Percentiles rank a stretch among this genome's conserved stretches.
These are phyloP conservation scores for Palythoa caribaeorum DNA, from an alignment of 92 coral and sea anemone species.

Conservation along the genomic window DNA sequence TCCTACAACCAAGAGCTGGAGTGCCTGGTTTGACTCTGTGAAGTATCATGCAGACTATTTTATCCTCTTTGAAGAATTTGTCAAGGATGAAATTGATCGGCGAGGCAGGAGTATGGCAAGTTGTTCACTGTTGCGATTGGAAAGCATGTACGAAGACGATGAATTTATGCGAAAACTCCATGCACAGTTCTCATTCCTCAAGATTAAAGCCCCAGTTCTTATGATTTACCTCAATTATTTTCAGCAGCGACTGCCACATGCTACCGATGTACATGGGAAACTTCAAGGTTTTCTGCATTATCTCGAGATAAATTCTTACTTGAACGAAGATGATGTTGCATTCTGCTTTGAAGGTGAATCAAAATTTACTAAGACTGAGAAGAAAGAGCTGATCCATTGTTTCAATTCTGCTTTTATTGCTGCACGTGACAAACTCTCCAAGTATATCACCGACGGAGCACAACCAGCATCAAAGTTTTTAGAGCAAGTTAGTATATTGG, in stretches of 20 bases:
- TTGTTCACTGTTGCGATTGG: too few relatives aligned
- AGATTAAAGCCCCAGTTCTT: too few relatives aligned
- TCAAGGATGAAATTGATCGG: too few relatives aligned
- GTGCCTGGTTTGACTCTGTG: conserved; percentile 69
- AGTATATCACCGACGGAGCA: conserved; percentile 22
- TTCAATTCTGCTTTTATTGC: conserved; percentile 26
- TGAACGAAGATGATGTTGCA: conserved; percentile 31
- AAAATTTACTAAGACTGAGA: conserved; percentile 3
- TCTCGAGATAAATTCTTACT: conserved; percentile 21
- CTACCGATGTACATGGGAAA: too few relatives aligned
- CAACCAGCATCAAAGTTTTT: conserved; percentile 35
- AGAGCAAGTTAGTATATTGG: background rate
- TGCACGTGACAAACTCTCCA: conserved; percentile 10
- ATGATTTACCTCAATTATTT: too few relatives aligned
- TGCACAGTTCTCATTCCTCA: too few relatives aligned
- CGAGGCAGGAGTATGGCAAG: too few relatives aligned
- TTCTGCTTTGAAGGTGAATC: conserved; percentile 36
- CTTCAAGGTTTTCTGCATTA: background rate
- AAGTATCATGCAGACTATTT: conserved; percentile 52
- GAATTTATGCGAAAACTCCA: too few relatives aligned
- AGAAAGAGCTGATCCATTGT: background rate
- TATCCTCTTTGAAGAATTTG: conserved; percentile 1
- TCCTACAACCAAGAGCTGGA: conserved; percentile 74
- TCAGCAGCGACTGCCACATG: too few relatives aligned
- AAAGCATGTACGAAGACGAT: too few relatives aligned